These are phyloP conservation scores for Syrrhaptes paradoxus DNA, from an alignment of 2,113 vertebrate species.

Conservation along the genomic window DNA sequence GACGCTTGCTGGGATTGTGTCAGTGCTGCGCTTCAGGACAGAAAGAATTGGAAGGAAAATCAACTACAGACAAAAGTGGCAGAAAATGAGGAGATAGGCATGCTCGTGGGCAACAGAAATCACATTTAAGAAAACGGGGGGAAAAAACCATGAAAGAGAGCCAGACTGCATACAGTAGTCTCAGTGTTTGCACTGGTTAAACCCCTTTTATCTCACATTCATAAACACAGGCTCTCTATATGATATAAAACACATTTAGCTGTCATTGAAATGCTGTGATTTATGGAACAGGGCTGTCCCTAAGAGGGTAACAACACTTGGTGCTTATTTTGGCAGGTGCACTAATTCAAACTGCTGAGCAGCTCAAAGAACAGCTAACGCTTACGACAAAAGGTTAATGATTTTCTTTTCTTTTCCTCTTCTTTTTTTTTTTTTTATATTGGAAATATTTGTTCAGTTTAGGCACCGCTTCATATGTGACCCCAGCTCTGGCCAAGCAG, in stretches of 20 bases:
- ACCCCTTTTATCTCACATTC: slow-evolving; percentile 73
- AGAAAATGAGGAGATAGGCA: neutral
- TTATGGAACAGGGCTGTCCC: slow-evolving; percentile 69
- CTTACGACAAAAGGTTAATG: slow-evolving; percentile 80
- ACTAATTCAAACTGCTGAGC: slow-evolving; percentile 70
- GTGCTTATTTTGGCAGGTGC: slow-evolving; percentile 82
- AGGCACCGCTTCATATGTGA: slow-evolving; percentile 31
- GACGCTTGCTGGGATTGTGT: neutral
- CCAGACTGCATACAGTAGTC: slow-evolving; percentile 66
- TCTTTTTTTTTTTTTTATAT: neutral
- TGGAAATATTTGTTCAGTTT: slow-evolving; percentile 73
- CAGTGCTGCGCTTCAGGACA: neutral
- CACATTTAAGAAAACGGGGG: neutral
- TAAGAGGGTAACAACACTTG: slow-evolving; percentile 73
- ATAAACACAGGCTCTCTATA: slow-evolving; percentile 72
- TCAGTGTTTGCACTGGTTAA: slow-evolving; percentile 68
- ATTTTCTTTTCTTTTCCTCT: slow-evolving; percentile 51
- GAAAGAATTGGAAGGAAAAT: neutral
- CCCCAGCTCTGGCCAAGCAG: slow-evolving; percentile 55
- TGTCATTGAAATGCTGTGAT: slow-evolving; percentile 69
- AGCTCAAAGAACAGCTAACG: slow-evolving; percentile 59
- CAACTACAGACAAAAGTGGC: neutral
- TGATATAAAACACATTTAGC: slow-evolving; percentile 74
- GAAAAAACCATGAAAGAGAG: neutral
- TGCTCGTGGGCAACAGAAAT: neutral